These are phyloP conservation scores for Anticlea derivata DNA, from an alignment of 2,888 invertebrate genomes.

Conservation along the genomic window DNA sequence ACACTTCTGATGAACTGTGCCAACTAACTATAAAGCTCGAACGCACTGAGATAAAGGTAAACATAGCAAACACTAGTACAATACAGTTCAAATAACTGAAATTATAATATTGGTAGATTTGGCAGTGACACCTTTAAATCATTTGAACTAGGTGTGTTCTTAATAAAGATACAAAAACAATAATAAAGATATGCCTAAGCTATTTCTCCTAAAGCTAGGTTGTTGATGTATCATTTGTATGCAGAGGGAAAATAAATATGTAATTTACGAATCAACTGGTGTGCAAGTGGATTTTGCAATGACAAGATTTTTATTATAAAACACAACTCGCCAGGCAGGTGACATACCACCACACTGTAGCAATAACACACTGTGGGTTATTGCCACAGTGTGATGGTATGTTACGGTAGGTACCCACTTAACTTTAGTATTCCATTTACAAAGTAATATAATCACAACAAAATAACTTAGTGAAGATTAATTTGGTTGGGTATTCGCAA, in stretches of 20 bases:
- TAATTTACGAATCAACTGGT: neutral
- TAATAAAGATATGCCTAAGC: neutral
- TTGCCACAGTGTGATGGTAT: neutral
- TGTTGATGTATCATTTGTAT: neutral
- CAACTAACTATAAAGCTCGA: constrained; percentile 1
- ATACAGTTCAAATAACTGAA: no score
- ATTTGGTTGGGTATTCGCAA: constrained; percentile 1
- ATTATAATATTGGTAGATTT: no score
- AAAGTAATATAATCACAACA: neutral
- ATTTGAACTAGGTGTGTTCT: neutral
- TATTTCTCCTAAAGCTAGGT: neutral
- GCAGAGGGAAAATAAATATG: neutral
- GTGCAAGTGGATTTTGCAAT: neutral
- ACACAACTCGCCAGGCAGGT: no score
- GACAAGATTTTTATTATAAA: no score
- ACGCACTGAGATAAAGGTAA: no score
- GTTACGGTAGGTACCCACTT: no score
- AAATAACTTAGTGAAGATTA: constrained; percentile 1
- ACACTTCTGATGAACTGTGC: constrained; percentile 23
- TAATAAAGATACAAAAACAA: no score
- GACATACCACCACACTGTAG: no score
- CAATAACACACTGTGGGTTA: no score
- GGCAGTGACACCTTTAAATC: no score
- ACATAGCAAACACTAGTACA: no score
- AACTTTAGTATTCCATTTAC: neutral